A percentile compares a stretch with the other conserved stretches of the same genome.
Conservation (phyloP, 92 coral and sea anemone genomes). For the Pocillopora grandis region DNA sequence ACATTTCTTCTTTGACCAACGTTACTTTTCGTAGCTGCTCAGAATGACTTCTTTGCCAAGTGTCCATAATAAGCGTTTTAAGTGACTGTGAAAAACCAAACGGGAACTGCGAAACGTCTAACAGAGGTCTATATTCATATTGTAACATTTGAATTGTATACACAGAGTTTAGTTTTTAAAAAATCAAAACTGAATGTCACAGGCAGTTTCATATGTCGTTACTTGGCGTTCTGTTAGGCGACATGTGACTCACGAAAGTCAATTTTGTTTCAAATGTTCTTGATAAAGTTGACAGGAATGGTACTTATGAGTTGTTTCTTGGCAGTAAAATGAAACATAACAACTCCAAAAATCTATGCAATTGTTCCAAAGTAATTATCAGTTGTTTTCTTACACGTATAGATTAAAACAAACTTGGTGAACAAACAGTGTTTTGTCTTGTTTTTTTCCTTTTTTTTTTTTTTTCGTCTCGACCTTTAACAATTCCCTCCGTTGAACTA, state of each 20-base stretch:
- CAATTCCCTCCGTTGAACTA: background rate
- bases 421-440: background rate
- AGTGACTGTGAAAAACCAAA: conserved; percentile 10
- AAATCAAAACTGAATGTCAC: conserved; percentile 2
- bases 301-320: conserved; percentile 22
- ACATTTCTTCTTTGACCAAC: background rate
- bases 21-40: background rate
- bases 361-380: conserved; percentile 39
- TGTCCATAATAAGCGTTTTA: conserved; percentile 4
- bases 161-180: conserved; percentile 22
- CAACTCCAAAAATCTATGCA: background rate
- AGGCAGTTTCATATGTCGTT: background rate
- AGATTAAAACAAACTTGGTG: conserved; percentile 62
- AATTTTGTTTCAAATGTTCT: conserved; percentile 1
- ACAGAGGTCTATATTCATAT: conserved; percentile 29
- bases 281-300: background rate
- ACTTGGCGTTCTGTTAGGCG: conserved; percentile 16
- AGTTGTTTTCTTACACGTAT: conserved; percentile 69
- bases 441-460: background rate
- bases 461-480: background rate
- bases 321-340: background rate
- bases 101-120: background rate
- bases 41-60: background rate
- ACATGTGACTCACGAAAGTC: background rate
- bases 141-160: background rate